Base-by-base conservation (phyloP, 2,113 vertebrate genomes). In the Saccopteryx leptura region DNA sequence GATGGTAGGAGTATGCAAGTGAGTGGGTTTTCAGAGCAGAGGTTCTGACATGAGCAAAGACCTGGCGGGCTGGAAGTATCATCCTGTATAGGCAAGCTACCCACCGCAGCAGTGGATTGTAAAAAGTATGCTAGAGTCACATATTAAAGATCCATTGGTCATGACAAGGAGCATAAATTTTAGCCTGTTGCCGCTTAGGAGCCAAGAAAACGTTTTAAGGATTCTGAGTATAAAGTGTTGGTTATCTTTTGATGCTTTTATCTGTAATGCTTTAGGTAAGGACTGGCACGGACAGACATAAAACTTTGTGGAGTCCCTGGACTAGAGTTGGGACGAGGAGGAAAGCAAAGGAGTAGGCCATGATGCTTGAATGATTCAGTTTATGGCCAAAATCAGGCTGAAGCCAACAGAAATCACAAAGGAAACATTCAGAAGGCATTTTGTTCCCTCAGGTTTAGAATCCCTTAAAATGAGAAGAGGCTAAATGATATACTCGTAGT, bases 401-500 rank as follows among this genome's bases (percentile, higher is more conserved):
- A 97, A 93, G 50, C 71, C 65, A 92, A 95, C 7, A 56, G 52
- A 90, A 92, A 83, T 69, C 75, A 90, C 50, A 95, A 91, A 93
- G 81, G 50, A 93, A 93, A 94, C 26, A 82, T 81, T 39, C 80
- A 11, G 71, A 92, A 54, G 46, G 9, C 1, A 82, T 68, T 89
- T 81, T 95, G 54, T 52, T 95, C 33, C 60, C 76, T 84, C 58
- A 91, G 68, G 18, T 50, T 95, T 91, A 94, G 86, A 91, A 83
- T 24, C 65, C 8, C 84, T 90, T 89, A 90, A 90, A 80, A n/a
- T 80, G 61, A 95, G 88, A 95, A 84, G 71, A 76, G 28, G 88
- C 39, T 95, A 96, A 87, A 81, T 24, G 26, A 88, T 65, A 96
- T 31, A 72, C 33, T 19, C 28, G 65, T 17, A 88, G 81, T 88